These are phyloP conservation scores for Mechanitis mazaeus DNA, from an alignment of 2,888 invertebrate species.

Conservation along the genomic window DNA sequence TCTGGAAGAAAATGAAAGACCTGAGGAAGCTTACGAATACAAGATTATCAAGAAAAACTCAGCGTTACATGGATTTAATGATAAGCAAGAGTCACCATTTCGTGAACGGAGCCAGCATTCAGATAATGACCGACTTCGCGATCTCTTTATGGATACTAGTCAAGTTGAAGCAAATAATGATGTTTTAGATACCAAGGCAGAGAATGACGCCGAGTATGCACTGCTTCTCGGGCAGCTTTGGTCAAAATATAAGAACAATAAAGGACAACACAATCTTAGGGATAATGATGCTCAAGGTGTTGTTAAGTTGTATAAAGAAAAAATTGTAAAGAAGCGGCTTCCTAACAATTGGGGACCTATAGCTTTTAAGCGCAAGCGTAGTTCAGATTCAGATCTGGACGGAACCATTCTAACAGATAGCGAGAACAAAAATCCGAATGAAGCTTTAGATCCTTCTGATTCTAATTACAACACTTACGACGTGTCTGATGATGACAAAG, in stretches of 20 bases:
- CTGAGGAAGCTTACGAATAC: conserved; percentile 75
- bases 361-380: conserved; percentile 70
- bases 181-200: conserved; percentile 42
- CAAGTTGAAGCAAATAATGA: conserved; percentile 52
- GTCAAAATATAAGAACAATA: conserved; percentile 74
- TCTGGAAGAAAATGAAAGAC: conserved; percentile 58
- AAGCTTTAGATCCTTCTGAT: conserved; percentile 38
- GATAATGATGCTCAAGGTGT: conserved; percentile 62
- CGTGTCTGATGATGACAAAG: conserved; percentile 58
- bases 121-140: conserved; percentile 60
- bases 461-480: conserved; percentile 58
- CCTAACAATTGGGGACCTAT: conserved; percentile 72
- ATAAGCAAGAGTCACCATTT: conserved; percentile 60
- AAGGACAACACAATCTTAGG: conserved; percentile 50
- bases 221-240: conserved; percentile 74
- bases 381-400: conserved; percentile 50
- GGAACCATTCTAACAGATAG: conserved; percentile 47
- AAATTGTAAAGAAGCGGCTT: conserved; percentile 64
- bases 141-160: conserved; percentile 58
- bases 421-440: conserved; percentile 43
- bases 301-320: conserved; percentile 66
- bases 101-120: conserved; percentile 64
- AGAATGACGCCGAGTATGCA: conserved; percentile 73
- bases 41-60: conserved; percentile 70
- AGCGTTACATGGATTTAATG: conserved; percentile 26